A percentile compares a stretch with the other conserved stretches of the same genome.
These are phyloP conservation scores for Drosophila pullipes DNA, from an alignment of 2,888 invertebrate genomes.

Conservation along the genomic window DNA sequence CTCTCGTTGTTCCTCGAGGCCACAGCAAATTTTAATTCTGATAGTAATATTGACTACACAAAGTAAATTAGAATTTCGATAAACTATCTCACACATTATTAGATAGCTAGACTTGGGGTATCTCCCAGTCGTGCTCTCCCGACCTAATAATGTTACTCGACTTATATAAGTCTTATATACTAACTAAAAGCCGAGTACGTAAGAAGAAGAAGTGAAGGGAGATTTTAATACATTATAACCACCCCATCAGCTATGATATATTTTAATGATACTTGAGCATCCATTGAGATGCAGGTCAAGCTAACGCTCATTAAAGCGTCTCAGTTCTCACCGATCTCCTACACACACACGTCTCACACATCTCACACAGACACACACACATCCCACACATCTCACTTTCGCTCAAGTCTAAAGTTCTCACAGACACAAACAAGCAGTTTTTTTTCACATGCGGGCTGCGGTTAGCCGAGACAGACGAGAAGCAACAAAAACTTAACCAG, in stretches of 20 bases:
- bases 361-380: background rate
- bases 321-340: constrained; percentile 28
- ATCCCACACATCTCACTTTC: constrained; percentile 7
- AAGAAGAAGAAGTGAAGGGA: background rate
- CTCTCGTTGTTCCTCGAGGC: background rate
- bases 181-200: background rate
- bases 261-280: constrained; percentile 13
- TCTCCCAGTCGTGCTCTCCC: background rate
- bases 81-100: background rate
- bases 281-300: constrained; percentile 39
- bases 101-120: background rate
- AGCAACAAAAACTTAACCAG: background rate
- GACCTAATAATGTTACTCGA: background rate
- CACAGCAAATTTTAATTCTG: background rate
- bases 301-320: constrained; percentile 23
- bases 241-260: background rate
- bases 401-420: constrained; percentile 8
- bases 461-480: constrained; percentile 60
- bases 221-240: background rate
- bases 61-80: background rate
- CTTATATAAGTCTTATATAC: background rate
- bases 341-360: constrained; percentile 21
- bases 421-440: constrained; percentile 26
- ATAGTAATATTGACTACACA: background rate
- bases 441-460: constrained; percentile 71